phyloP scores from a whole-genome alignment of 2,888 invertebrate species.

The Epistrophe eligans region DNA sequence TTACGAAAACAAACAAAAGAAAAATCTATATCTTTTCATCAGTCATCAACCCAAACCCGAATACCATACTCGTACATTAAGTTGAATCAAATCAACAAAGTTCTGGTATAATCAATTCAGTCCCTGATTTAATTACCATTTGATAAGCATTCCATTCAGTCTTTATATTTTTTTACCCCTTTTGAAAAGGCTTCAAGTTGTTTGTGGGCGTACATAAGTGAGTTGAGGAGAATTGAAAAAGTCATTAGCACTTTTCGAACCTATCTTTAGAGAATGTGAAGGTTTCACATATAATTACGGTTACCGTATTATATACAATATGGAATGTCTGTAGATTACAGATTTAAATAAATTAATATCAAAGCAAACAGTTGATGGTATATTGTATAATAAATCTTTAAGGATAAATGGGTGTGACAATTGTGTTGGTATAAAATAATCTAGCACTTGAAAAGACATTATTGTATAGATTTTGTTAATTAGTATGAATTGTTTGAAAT shows the following conservation, averaged over 20 bases:
- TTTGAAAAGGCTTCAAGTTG: slow-evolving; percentile 1
- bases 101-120: slow-evolving; percentile 48
- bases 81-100: slow-evolving; percentile 35
- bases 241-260: slow-evolving; percentile 31
- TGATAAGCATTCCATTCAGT: slow-evolving; percentile 36
- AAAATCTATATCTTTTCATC: slow-evolving; percentile 5
- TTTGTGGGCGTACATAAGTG: not conserved
- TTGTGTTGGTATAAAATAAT: not conserved
- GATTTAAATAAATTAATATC: not conserved
- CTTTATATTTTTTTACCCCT: slow-evolving; percentile 14
- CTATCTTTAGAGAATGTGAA: slow-evolving; percentile 28
- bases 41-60: not conserved
- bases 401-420: not conserved
- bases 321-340: not conserved
- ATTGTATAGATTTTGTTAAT: slow-evolving; percentile 44
- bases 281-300: not conserved
- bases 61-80: slow-evolving; percentile 17
- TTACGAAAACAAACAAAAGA: slow-evolving; percentile 32
- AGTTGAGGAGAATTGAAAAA: not conserved
- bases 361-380: not conserved
- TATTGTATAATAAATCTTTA: not conserved
- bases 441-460: slow-evolving; percentile 41
- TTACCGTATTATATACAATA: not conserved
- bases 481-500: slow-evolving; percentile 27
- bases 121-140: slow-evolving; percentile 57